Evolutionary conservation across 1,140 invertebrate genomes (phyloP).

Genomic region (Aphaenogaster rudis): DNA sequence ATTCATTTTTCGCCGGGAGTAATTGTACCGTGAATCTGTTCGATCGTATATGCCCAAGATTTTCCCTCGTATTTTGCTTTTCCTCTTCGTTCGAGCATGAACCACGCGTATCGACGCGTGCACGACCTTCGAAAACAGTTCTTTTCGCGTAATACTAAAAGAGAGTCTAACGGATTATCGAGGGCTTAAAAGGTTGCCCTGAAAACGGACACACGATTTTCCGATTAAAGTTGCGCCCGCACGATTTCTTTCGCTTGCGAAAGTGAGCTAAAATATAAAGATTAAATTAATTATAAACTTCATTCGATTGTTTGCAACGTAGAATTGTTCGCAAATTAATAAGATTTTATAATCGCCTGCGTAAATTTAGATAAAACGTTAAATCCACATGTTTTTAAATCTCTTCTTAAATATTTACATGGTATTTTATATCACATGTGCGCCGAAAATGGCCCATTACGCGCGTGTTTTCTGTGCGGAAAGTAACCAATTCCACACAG

Average conservation of each 20-base stretch:
- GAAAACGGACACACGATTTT: not conserved
- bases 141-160: constrained; percentile 13
- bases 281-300: not conserved
- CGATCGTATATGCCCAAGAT: not conserved
- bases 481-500: no score
- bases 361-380: not conserved
- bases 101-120: constrained; percentile 26
- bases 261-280: not conserved
- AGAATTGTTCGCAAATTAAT: not conserved
- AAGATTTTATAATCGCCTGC: not conserved
- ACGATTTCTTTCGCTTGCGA: not conserved
- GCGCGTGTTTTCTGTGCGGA: no score
- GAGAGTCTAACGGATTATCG: constrained; percentile 16
- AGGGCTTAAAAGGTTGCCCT: not conserved
- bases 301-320: not conserved
- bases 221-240: not conserved
- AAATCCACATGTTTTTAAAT: not conserved
- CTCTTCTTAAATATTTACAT: not conserved
- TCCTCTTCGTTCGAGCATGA: constrained; percentile 37
- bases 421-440: not conserved
- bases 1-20: not conserved
- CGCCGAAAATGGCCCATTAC: no score
- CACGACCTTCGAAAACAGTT: constrained; percentile 41
- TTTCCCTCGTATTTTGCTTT: constrained; percentile 40
- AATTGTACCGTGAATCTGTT: constrained; percentile 1